Evolutionary conservation across 2,888 invertebrate genomes (phyloP).

Genomic region (Amphimallon solstitiale): DNA sequence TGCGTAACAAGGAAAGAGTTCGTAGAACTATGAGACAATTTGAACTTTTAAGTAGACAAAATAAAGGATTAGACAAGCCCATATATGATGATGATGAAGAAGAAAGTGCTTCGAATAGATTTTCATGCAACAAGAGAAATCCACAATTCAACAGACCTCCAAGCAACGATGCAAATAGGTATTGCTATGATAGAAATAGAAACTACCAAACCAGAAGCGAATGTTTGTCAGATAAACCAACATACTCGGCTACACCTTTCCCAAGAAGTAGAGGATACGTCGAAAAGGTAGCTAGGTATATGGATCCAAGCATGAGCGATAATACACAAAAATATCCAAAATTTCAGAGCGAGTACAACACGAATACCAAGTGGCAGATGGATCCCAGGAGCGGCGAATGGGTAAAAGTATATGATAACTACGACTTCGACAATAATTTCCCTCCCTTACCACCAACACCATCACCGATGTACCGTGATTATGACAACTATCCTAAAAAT

Average conservation of each 20-base stretch:
- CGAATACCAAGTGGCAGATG: conserved; percentile 50
- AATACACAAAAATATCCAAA: conserved; percentile 41
- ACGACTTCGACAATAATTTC: conserved; percentile 48
- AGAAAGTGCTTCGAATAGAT: conserved; percentile 18
- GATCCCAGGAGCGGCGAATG: conserved; percentile 53
- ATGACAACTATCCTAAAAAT: conserved; percentile 35
- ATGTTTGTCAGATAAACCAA: conserved; percentile 40
- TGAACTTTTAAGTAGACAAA: conserved; percentile 57
- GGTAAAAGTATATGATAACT: conserved; percentile 50
- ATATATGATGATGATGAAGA: conserved; percentile 52
- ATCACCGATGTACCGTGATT: conserved; percentile 28
- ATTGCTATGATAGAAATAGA: conserved; percentile 25
- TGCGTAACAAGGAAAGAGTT: conserved; percentile 58
- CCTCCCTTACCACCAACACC: conserved; percentile 47
- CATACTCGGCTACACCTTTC: conserved; percentile 41
- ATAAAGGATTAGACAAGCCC: conserved; percentile 56
- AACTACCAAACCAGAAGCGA: conserved; percentile 38
- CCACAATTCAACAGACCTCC: conserved; percentile 30
- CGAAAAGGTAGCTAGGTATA: conserved; percentile 46
- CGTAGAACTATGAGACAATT: conserved; percentile 59
- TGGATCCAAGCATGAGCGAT: conserved; percentile 45
- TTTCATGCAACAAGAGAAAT: conserved; percentile 15
- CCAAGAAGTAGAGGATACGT: conserved; percentile 46
- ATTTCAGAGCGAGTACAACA: conserved; percentile 25
- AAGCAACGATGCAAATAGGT: conserved; percentile 4